Percentiles rank a stretch among this genome's conserved stretches.
Conservation (phyloP, 2,888 invertebrate genomes). For the Pseudococcus jackbeardsleyi region DNA sequence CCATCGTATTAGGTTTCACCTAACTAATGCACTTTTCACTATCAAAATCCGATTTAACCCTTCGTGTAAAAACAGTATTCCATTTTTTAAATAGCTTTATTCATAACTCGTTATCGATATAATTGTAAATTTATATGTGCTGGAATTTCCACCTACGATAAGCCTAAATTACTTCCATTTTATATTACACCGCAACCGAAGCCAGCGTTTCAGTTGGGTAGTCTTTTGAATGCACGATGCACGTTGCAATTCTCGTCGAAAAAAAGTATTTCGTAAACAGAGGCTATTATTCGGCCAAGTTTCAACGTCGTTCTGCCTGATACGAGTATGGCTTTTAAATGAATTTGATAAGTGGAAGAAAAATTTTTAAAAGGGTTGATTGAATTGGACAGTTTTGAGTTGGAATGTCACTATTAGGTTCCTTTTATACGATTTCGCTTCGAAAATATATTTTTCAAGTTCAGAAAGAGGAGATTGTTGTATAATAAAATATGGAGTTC, state of each 20-base stretch:
- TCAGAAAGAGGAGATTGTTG: neutral
- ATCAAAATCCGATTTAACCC: slow-evolving; percentile 62
- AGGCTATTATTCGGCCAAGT: too few relatives aligned
- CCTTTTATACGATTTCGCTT: neutral
- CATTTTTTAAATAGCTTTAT: slow-evolving; percentile 43
- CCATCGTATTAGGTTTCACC: slow-evolving; percentile 56
- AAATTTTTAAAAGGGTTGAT: neutral
- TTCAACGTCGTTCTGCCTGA: too few relatives aligned
- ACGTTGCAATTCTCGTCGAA: neutral
- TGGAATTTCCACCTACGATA: slow-evolving; percentile 39
- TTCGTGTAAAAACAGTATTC: slow-evolving; percentile 14
- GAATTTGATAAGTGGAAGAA: slow-evolving; percentile 16
- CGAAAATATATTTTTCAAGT: neutral
- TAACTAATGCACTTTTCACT: slow-evolving; percentile 63
- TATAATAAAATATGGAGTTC: too few relatives aligned
- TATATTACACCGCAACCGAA: slow-evolving; percentile 3
- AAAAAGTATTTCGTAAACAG: neutral
- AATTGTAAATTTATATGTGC: slow-evolving; percentile 43
- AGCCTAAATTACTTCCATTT: slow-evolving; percentile 39
- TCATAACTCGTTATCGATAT: slow-evolving; percentile 60
- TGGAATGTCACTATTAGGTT: slow-evolving; percentile 4
- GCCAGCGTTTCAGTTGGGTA: neutral
- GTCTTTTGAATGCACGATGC: neutral
- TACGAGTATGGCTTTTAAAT: neutral
- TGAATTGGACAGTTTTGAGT: neutral